Percentiles rank a stretch among this genome's conserved stretches.
Evolutionary conservation across 2,797 vertebrate species (phyloP).

Genomic region (Chiroxiphia lanceolata): DNA sequence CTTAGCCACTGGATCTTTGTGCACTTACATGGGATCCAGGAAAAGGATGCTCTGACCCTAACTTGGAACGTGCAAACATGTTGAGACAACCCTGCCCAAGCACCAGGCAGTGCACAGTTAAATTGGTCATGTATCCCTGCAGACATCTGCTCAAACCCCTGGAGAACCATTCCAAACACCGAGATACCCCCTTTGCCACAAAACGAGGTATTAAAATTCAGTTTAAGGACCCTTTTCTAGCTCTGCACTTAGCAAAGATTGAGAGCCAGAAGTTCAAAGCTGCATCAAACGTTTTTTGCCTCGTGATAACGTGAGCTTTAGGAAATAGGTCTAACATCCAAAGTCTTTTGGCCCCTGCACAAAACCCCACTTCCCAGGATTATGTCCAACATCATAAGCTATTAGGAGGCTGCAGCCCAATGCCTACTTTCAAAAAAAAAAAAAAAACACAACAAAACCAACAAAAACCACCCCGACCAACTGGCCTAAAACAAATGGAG

Average conservation of each 20-base stretch:
- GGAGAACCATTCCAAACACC: not conserved
- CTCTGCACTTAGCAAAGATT: not conserved
- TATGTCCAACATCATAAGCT: not conserved
- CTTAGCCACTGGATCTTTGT: not conserved
- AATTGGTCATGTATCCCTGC: not conserved
- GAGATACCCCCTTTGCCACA: not conserved
- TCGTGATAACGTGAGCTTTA: not conserved
- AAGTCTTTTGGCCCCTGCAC: not conserved
- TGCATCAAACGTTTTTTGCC: not conserved
- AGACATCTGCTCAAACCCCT: not conserved
- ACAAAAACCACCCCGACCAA: not conserved
- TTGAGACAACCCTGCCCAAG: not conserved
- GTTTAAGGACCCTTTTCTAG: not conserved
- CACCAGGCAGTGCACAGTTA: not conserved
- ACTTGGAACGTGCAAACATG: not conserved
- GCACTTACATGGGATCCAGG: fast-evolving
- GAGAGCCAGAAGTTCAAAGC: not conserved
- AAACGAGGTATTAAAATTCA: not conserved
- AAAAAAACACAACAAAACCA: no score
- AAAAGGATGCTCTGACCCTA: not conserved
- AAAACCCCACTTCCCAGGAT: not conserved
- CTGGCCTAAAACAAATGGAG: not conserved
- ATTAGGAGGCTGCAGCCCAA: not conserved
- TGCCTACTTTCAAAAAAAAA: not conserved
- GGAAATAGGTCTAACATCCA: not conserved